Percentiles rank a stretch among this genome's conserved stretches.
These are phyloP conservation scores for Pharmacophagus antenor DNA, from an alignment of 2,888 invertebrate genomes.

Conservation along the genomic window DNA sequence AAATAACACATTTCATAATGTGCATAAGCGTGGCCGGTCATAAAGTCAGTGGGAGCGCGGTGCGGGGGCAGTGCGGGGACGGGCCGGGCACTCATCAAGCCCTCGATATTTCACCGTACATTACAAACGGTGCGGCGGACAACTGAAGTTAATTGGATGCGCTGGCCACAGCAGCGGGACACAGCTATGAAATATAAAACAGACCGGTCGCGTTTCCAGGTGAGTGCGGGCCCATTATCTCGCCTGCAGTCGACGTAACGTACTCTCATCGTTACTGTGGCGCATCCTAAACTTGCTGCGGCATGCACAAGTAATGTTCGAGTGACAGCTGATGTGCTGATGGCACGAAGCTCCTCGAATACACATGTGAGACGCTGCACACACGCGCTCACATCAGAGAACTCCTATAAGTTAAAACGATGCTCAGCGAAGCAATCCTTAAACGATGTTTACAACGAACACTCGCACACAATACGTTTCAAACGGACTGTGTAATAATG, in stretches of 20 bases:
- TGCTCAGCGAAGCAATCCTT: conserved; percentile 24
- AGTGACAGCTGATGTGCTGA: conserved; percentile 51
- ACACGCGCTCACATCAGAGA: conserved; percentile 31
- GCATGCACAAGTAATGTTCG: conserved; percentile 44
- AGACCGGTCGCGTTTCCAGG: conserved; percentile 41
- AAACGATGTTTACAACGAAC: conserved; percentile 31
- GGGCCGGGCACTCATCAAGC: conserved; percentile 55
- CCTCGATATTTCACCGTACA: conserved; percentile 69
- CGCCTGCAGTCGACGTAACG: conserved; percentile 43
- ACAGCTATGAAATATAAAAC: conserved; percentile 68
- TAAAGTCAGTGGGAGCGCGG: conserved; percentile 47
- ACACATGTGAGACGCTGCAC: conserved; percentile 32
- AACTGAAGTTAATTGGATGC: conserved; percentile 76
- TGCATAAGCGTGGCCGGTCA: conserved; percentile 46
- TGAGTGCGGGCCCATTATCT: conserved; percentile 49
- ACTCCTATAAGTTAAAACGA: conserved; percentile 10
- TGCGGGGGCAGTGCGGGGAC: conserved; percentile 39
- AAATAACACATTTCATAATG: conserved; percentile 28
- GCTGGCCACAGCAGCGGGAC: conserved; percentile 52
- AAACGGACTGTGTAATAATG: conserved; percentile 74
- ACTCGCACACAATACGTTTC: conserved; percentile 66
- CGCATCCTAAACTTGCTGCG: conserved; percentile 40
- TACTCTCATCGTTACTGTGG: conserved; percentile 44
- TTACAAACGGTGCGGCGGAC: conserved; percentile 64
- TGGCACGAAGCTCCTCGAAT: conserved; percentile 37